These are phyloP conservation scores for Charanyca ferruginea DNA, from an alignment of 2,888 invertebrate genomes.

Conservation along the genomic window DNA sequence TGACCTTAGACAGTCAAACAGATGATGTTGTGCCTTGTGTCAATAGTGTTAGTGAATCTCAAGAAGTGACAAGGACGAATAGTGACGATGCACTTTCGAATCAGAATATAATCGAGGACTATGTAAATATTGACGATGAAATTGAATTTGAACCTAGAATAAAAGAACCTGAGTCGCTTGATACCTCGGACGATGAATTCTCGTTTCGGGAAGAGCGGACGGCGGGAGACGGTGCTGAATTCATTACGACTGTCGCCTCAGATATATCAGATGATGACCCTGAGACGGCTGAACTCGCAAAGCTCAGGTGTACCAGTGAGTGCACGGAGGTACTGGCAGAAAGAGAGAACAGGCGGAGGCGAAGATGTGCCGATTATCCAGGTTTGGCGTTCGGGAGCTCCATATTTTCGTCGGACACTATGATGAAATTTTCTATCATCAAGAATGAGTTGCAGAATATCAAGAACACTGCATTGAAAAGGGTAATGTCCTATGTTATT, in stretches of 20 bases:
- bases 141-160: constrained; percentile 82
- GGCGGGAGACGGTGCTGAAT: constrained; percentile 87
- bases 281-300: constrained; percentile 95
- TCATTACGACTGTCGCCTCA: constrained; percentile 74
- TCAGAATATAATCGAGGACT: constrained; percentile 83
- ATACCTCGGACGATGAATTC: constrained; percentile 86
- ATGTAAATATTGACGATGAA: constrained; percentile 83
- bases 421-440: constrained; percentile 99
- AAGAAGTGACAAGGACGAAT: constrained; percentile 90
- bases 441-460: constrained; percentile 99
- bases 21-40: constrained; percentile 90
- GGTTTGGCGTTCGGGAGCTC: constrained; percentile 97
- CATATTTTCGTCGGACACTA: constrained; percentile 98
- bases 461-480: constrained; percentile 98
- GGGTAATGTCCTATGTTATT: constrained; percentile 94
- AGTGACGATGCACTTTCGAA: constrained; percentile 91
- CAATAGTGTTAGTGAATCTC: constrained; percentile 91
- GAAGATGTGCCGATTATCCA: constrained; percentile 97
- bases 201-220: constrained; percentile 85
- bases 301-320: constrained; percentile 97
- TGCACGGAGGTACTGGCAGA: constrained; percentile 97
- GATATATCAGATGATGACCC: constrained; percentile 93
- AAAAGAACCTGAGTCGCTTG: constrained; percentile 78
- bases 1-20: constrained; percentile 86
- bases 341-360: constrained; percentile 94